Evolutionary conservation across 2,888 invertebrate species (phyloP).

Genomic region (Apodemia duryi): DNA sequence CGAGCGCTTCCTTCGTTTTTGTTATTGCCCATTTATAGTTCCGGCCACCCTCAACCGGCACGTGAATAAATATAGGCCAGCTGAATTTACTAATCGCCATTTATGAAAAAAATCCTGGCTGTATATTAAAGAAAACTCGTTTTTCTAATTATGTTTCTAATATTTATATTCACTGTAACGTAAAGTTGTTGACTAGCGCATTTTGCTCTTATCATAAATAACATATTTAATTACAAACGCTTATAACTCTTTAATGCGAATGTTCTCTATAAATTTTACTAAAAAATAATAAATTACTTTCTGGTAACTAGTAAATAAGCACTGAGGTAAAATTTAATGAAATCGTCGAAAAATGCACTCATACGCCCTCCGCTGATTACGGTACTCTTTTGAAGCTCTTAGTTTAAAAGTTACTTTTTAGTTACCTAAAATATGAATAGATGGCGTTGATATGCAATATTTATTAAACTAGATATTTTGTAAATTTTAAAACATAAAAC

Average conservation of each 20-base stretch:
- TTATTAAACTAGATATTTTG: too few relatives aligned
- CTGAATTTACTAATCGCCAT: constrained; percentile 11
- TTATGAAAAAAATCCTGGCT: not conserved
- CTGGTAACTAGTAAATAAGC: not conserved
- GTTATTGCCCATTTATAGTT: constrained; percentile 61
- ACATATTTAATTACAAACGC: too few relatives aligned
- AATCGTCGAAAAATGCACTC: constrained; percentile 17
- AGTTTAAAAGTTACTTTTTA: constrained; percentile 43
- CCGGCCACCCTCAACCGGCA: constrained; percentile 58
- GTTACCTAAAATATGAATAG: constrained; percentile 44
- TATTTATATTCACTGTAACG: not conserved
- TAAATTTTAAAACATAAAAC: too few relatives aligned
- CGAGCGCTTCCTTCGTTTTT: constrained; percentile 57
- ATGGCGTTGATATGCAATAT: constrained; percentile 41
- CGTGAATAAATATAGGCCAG: constrained; percentile 53
- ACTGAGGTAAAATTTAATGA: not conserved
- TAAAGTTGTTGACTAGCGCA: too few relatives aligned
- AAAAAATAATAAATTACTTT: not conserved
- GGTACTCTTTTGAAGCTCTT: constrained; percentile 42
- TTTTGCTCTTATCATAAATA: not conserved
- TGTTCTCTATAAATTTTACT: too few relatives aligned
- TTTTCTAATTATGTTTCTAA: constrained; percentile 13
- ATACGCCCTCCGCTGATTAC: constrained; percentile 49
- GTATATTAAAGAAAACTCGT: constrained; percentile 21
- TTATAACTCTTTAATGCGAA: too few relatives aligned